Conservation (phyloP, 2,113 vertebrate genomes). For the Elgaria multicarinata region DNA sequence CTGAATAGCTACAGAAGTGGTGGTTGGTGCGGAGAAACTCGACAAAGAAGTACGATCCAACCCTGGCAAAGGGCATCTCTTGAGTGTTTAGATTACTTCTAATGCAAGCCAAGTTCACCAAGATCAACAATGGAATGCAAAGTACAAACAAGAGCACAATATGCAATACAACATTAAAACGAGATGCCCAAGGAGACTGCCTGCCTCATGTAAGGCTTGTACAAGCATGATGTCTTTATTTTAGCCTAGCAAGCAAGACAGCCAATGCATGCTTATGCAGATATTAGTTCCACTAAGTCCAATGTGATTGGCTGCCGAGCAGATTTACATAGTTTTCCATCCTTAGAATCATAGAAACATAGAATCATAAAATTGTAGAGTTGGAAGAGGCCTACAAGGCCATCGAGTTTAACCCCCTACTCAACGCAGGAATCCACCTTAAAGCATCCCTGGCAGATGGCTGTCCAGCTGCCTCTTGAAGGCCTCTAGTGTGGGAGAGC, state of each 20-base stretch:
- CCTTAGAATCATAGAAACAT: too few relatives aligned
- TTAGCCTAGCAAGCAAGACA: accelerated
- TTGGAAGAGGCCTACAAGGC: too few relatives aligned
- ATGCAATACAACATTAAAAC: not conserved
- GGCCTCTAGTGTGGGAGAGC: too few relatives aligned
- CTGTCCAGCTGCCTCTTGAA: too few relatives aligned
- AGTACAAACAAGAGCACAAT: not conserved
- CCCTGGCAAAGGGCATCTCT: not conserved
- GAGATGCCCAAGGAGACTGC: accelerated
- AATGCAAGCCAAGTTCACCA: not conserved
- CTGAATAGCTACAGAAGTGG: not conserved
- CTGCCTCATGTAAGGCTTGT: not conserved
- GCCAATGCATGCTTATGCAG: not conserved
- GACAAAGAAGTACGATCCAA: not conserved
- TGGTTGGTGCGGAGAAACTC: slow-evolving; percentile 23
- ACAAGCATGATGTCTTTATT: not conserved
- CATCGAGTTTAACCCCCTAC: too few relatives aligned
- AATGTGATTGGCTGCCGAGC: not conserved
- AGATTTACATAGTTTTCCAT: not conserved
- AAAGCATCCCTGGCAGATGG: too few relatives aligned
- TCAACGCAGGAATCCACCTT: too few relatives aligned
- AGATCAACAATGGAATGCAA: not conserved
- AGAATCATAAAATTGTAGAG: too few relatives aligned
- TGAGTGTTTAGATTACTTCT: not conserved
- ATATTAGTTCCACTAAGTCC: not conserved